Evolutionary conservation across 2,888 invertebrate genomes (phyloP).

Genomic region (Dryocosmus kuriphilus): DNA sequence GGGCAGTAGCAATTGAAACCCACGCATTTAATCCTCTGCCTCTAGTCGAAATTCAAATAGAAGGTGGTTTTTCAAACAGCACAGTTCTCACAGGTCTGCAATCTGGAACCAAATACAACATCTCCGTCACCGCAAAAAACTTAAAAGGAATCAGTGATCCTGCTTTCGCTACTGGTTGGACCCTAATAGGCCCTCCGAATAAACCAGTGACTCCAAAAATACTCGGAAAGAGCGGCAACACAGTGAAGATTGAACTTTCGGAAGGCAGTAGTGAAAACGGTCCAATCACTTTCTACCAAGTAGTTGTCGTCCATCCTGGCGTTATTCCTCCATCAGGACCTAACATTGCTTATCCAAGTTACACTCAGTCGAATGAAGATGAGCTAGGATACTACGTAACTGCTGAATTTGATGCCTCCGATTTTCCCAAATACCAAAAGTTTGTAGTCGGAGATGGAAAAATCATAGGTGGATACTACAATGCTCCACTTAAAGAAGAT

Average conservation of each 20-base stretch:
- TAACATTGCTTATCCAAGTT: constrained; percentile 80
- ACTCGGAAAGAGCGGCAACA: constrained; percentile 81
- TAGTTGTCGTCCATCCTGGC: constrained; percentile 85
- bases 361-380: constrained; percentile 81
- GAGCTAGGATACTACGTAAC: constrained; percentile 89
- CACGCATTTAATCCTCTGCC: constrained; percentile 65
- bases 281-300: constrained; percentile 86
- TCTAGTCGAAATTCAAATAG: constrained; percentile 68
- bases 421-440: constrained; percentile 76
- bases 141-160: constrained; percentile 81
- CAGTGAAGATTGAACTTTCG: constrained; percentile 84
- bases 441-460: constrained; percentile 89
- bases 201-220: constrained; percentile 84
- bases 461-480: constrained; percentile 86
- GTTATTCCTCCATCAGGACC: constrained; percentile 82
- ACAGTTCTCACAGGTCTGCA: constrained; percentile 79
- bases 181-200: constrained; percentile 85
- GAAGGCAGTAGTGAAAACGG: constrained; percentile 87
- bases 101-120: constrained; percentile 87
- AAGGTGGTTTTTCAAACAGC: constrained; percentile 70
- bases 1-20: constrained; percentile 70
- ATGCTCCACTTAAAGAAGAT: constrained; percentile 84
- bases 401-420: constrained; percentile 86
- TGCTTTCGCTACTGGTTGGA: constrained; percentile 81
- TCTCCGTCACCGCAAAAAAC: constrained; percentile 85